Evolutionary conservation across 2,797 vertebrate genomes (phyloP), one percentile per base, ranked within the genome.

Genomic region (Siniperca scherzeri): DNA sequence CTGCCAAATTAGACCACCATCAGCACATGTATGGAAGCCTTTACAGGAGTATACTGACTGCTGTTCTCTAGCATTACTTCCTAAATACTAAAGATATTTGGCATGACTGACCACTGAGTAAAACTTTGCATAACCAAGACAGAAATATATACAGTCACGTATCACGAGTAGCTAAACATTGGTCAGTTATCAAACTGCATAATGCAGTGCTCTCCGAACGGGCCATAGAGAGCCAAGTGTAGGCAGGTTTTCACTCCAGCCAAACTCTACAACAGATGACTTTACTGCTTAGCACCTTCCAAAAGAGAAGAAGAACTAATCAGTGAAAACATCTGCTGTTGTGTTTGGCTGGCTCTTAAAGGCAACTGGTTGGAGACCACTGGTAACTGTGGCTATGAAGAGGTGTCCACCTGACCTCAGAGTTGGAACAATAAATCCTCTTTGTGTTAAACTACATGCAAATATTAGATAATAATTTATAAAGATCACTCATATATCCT

Each of bases 241-340:
- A 22, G 40, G 44, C 59, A 72, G 52, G 38, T 11, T 82, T 78
- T 70, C 64, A 44, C 48, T 73, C 68, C 61, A 67, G 66, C 69
- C 62, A 68, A 81, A 78, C 69, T 57, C 64, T 66, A 7, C 78
- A 80, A 61, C 69, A 66, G 55, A 46, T 56, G 75, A 65, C 76
- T 83, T 71, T 42, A 70, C 72, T 61, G 77, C 81, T 84, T 21
- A 40, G 66, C 68, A 48, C 56, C 56, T 77, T 68, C 33, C 48
- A 40, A 65, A 74, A 78, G 52, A 80, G 33, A 46, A 67, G 69
- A 77, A 36, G 38, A 68, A 65, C 48, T 50, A 67, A 61, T 72
- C 48, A 50, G 67, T 68, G 67, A 71, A 82, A 87, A 75, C 77
- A 80, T 83, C 76, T 81, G 80, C 19, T 76, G 48, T 33, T 50